Evolutionary conservation across 1,140 invertebrate species (phyloP).

Genomic region (Trichonephila clavata): DNA sequence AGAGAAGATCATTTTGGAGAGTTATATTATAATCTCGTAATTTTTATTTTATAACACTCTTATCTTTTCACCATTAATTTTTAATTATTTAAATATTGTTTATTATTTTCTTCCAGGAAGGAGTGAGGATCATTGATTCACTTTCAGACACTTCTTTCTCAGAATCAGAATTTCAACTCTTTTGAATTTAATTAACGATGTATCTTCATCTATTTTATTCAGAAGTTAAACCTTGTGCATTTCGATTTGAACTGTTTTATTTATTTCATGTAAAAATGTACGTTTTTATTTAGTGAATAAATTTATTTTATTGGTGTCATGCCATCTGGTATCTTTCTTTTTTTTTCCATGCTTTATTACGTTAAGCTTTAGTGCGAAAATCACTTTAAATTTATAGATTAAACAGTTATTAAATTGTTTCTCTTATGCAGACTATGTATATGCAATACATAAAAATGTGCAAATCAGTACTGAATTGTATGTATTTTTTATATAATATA

Average conservation of each 20-base stretch:
- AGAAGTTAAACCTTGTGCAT: not conserved
- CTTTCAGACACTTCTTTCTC: not conserved
- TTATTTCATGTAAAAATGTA: not conserved
- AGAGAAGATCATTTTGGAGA: too few species aligned
- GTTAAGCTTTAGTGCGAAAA: too few species aligned
- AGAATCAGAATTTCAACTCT: not conserved
- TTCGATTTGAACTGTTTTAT: not conserved
- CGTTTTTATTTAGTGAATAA: not conserved
- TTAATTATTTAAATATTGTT: not conserved
- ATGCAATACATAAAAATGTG: too few species aligned
- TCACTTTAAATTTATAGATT: too few species aligned
- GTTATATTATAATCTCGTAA: too few species aligned
- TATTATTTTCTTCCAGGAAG: not conserved
- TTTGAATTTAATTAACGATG: not conserved
- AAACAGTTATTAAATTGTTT: too few species aligned
- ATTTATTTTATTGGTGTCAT: constrained; percentile 6
- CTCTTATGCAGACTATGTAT: too few species aligned
- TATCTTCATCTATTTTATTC: not conserved
- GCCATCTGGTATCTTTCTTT: not conserved
- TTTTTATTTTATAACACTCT: too few species aligned
- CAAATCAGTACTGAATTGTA: too few species aligned
- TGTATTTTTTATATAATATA: too few species aligned
- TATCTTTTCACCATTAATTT: too few species aligned
- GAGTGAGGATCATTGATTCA: not conserved
- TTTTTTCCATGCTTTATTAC: not conserved